phyloP scores from a whole-genome alignment of 2,113 vertebrate genomes.

The Syngnathus floridae region DNA sequence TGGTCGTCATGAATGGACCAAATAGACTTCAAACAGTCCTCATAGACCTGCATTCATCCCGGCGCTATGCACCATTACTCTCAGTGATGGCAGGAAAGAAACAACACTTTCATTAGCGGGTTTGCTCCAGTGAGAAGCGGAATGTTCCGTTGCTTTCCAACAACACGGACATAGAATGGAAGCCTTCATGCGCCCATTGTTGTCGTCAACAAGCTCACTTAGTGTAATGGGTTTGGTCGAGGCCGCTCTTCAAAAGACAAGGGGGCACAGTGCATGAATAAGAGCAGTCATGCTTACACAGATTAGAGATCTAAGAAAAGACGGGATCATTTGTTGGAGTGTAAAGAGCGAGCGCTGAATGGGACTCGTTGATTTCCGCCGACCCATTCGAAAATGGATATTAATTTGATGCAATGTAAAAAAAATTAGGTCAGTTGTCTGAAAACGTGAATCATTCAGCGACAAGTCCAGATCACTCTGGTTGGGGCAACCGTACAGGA shows the following conservation, averaged over 20 bases:
- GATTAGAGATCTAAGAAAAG: constrained; percentile 49
- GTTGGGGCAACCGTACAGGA: background rate
- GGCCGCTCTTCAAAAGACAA: constrained; percentile 45
- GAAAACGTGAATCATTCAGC: too few relatives aligned
- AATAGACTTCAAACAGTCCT: constrained; percentile 57
- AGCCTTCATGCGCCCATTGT: constrained; percentile 59
- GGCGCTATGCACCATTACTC: constrained; percentile 67
- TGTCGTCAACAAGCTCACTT: constrained; percentile 59
- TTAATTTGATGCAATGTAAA: constrained; percentile 5
- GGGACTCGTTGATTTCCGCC: constrained; percentile 36
- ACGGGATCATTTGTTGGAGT: constrained; percentile 44
- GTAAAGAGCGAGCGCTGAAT: constrained; percentile 44
- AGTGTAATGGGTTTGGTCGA: constrained; percentile 58
- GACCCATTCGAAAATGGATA: constrained; percentile 26
- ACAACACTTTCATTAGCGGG: constrained; percentile 67
- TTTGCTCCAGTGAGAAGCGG: constrained; percentile 58
- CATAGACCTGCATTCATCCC: constrained; percentile 61
- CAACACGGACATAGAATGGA: constrained; percentile 50
- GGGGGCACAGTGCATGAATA: constrained; percentile 45
- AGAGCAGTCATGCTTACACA: constrained; percentile 59
- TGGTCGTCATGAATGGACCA: constrained; percentile 49
- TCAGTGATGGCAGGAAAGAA: constrained; percentile 63
- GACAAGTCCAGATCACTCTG: too few relatives aligned
- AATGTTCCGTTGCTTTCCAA: constrained; percentile 59
- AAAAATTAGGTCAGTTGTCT: background rate